phyloP scores from a whole-genome alignment of 1,140 invertebrate genomes.

The Phymorhynchus buccinoides region DNA sequence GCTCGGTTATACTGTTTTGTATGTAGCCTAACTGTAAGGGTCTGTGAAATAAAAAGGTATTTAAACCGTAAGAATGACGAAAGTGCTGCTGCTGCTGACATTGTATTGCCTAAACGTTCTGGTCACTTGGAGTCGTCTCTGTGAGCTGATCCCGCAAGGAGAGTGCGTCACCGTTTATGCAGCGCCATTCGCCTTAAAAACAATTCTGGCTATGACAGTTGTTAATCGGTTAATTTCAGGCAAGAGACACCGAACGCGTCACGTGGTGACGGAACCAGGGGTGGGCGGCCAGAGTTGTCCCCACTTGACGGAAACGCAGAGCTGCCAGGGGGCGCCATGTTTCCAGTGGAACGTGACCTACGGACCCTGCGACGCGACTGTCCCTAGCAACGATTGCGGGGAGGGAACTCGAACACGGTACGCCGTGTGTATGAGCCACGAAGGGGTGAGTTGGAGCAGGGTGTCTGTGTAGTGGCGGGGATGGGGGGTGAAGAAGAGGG shows the following conservation, averaged over 20 bases:
- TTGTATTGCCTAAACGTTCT: too few relatives aligned
- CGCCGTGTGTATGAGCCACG: slow-evolving; percentile 25
- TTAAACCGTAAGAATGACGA: too few relatives aligned
- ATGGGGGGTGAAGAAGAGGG: not conserved
- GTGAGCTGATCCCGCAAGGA: too few relatives aligned
- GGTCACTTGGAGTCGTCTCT: too few relatives aligned
- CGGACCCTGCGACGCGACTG: slow-evolving; percentile 51
- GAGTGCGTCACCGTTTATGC: too few relatives aligned
- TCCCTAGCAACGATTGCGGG: slow-evolving; percentile 53
- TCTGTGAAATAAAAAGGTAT: too few relatives aligned
- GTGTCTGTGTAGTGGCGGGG: not conserved
- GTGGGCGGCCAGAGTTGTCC: slow-evolving; percentile 78
- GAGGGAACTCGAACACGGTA: slow-evolving; percentile 47
- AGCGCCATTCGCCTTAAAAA: too few relatives aligned
- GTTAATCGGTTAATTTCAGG: too few relatives aligned
- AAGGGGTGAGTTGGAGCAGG: slow-evolving; percentile 25
- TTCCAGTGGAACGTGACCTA: slow-evolving; percentile 75
- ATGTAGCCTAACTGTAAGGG: too few relatives aligned
- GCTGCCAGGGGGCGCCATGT: slow-evolving; percentile 78
- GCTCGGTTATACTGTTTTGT: too few relatives aligned
- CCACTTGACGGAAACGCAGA: slow-evolving; percentile 78
- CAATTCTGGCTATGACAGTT: too few relatives aligned
- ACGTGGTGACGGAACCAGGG: slow-evolving; percentile 76
- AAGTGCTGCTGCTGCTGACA: too few relatives aligned
- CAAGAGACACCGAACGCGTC: slow-evolving; percentile 75